Evolutionary conservation across 1,140 invertebrate species (phyloP), one percentile per base, ranked within the genome.

Genomic region (Samia ricini): DNA sequence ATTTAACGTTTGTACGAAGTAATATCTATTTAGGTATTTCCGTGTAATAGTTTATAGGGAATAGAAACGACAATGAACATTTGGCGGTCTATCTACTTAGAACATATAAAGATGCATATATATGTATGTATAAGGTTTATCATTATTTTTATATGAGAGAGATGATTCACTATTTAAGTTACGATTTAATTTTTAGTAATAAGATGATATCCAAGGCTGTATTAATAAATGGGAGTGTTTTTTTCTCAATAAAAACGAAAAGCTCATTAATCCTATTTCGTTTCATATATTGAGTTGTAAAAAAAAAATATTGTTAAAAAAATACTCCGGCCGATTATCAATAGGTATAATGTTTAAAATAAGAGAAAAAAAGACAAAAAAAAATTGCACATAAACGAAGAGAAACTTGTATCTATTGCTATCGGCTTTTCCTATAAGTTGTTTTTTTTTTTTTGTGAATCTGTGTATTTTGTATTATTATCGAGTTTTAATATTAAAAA

Each of bases 191-290:
- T 85, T 85, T 77, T 85, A 85, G 83, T 66, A 59, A 65, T 88
- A 88, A 89, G 83, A 74, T n/a, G n/a, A n/a, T n/a, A n/a, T 85
- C 83, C 85, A 89, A 88, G 86, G 86, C 86, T 89, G 86, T 89
- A 89, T 87, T 86, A 85, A 67, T 68, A 74, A 72, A 73, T 33
- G 69, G 80, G 80, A 81, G 77, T 82, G 78, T 85, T 85, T 85
- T 79, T 80, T 71, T 73, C 74, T 67, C 68, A 66, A 71, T 68
- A 50, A 68, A 62, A 61, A n/a, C n/a, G 8, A 60, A 51, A 66
- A 68, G 54, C 63, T 42, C 33, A 42, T 42, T 42, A 42, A 15
- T 42, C n/a, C 10, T 42, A 42, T 42, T 42, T n/a, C n/a, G 4
- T 42, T 42, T 42, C 12, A 15, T 15, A 10, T 42, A 42, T 15